Evolutionary conservation across 2,797 vertebrate species (phyloP).

Genomic region (Poecilia wingei): DNA sequence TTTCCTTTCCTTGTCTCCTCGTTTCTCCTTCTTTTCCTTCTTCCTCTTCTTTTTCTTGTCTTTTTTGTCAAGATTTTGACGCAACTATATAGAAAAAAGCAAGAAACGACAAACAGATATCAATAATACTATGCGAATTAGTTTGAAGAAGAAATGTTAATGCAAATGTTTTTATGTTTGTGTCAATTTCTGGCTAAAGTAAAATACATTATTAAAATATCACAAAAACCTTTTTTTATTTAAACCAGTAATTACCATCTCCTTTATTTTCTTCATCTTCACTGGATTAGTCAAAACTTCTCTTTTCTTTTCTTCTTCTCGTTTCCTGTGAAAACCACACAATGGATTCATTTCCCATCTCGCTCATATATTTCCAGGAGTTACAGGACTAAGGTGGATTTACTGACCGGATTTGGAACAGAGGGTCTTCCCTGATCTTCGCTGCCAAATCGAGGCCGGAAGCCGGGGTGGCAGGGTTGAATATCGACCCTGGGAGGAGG

Average conservation of each 20-base stretch:
- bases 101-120: background rate
- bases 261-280: constrained; percentile 98
- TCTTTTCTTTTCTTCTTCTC: constrained; percentile 93
- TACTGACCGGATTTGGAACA: constrained; percentile 92
- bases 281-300: constrained; percentile 94
- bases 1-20: constrained; percentile 83
- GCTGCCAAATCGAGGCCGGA: constrained; percentile 91
- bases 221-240: background rate
- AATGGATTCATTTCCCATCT: background rate
- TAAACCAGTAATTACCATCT: constrained; percentile 79
- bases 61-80: constrained; percentile 88
- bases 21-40: constrained; percentile 87
- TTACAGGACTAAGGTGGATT: accelerated
- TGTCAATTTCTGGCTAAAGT: background rate
- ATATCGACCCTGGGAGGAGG: constrained; percentile 94
- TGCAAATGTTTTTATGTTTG: background rate
- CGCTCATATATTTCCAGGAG: background rate
- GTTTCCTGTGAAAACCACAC: constrained; percentile 82
- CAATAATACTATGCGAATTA: background rate
- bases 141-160: background rate
- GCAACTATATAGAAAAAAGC: constrained; percentile 78
- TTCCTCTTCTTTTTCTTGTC: constrained; percentile 84
- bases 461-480: constrained; percentile 80
- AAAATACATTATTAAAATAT: background rate
- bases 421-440: constrained; percentile 94